phyloP scores from a whole-genome alignment of 2,113 vertebrate genomes.

The Garra rufa region DNA sequence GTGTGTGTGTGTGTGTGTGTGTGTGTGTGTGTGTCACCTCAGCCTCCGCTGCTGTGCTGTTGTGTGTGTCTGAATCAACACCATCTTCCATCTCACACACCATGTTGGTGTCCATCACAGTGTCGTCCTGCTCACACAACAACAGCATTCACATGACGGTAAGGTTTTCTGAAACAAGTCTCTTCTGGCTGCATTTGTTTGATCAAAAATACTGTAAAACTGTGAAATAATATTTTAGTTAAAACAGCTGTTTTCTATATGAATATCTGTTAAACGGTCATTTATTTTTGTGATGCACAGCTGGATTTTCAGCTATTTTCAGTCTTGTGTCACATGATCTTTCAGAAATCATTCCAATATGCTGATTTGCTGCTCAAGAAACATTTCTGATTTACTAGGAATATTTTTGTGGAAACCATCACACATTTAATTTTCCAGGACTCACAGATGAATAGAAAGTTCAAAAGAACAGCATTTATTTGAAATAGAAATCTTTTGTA shows the following conservation, averaged over 20 bases:
- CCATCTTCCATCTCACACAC: slow-evolving; percentile 78
- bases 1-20: neutral
- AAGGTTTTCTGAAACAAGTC: neutral
- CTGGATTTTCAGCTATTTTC: neutral
- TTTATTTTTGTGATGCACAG: neutral
- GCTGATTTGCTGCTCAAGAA: neutral
- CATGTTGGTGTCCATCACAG: slow-evolving; percentile 86
- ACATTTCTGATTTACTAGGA: neutral
- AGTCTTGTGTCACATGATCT: neutral
- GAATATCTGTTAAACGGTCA: neutral
- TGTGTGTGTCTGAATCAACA: slow-evolving; percentile 17
- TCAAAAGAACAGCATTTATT: too few relatives aligned
- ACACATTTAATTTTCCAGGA: too few relatives aligned
- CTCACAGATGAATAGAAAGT: too few relatives aligned
- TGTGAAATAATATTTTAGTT: neutral
- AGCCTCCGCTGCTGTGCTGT: slow-evolving; percentile 24
- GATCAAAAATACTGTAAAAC: too few relatives aligned
- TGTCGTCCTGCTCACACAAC: slow-evolving; percentile 80
- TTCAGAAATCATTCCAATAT: neutral
- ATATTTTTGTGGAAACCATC: too few relatives aligned
- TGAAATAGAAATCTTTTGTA: too few relatives aligned
- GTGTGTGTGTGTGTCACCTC: slow-evolving; percentile 4
- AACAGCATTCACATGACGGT: neutral
- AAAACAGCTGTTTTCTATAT: neutral
- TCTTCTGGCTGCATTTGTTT: neutral